Base-by-base conservation (phyloP, 2,113 vertebrate genomes). In the Callithrix jacchus region DNA sequence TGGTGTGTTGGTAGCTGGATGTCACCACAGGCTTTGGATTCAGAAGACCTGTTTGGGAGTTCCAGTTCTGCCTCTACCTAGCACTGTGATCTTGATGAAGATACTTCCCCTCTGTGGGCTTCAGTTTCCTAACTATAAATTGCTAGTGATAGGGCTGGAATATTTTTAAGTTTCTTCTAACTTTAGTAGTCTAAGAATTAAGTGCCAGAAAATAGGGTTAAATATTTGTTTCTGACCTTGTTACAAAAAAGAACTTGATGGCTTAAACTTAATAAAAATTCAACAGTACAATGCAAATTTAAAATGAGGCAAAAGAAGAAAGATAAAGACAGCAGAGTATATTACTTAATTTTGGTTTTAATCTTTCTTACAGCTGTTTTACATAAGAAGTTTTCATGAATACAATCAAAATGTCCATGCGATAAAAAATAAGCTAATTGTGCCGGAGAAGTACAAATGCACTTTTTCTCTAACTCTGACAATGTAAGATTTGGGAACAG, bases 131-230 rank as follows among this genome's bases (percentile, higher is more conserved):
- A 42, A 23, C 32, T 56, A 3, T 49, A 89, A 87, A 66, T 90
- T 82, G 45, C 42, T 95, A 77, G 17, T 49, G 73, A 77, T 94
- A 18, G 30, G 11, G 17, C 74, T 87, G 37, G 25, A 92, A 82
- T 92, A 56, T 93, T 93, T 93, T 71, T 8, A 76, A 82, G 17
- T 95, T 96, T 32, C 14, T 92, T 90, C 52, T 87, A 58, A 91
- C 17, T 81, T 54, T 37, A 45, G 49, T 35, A 71, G 66, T 88
- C 70, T 77, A 89, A 83, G 83, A 86, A 80, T 42, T 93, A 77
- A 68, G 40, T 90, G 37, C 2, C 40, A 49, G 70, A 88, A 95
- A 92, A 83, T 58, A 68, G 64, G 56, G 10, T 71, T 64, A 42
- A 93, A 37, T 95, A 17, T 83, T 52, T 94, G 21, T 74, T 91